Percentiles rank a stretch among this genome's conserved stretches.
Evolutionary conservation across 2,113 vertebrate genomes (phyloP).

Genomic region (Phodopus roborovskii): DNA sequence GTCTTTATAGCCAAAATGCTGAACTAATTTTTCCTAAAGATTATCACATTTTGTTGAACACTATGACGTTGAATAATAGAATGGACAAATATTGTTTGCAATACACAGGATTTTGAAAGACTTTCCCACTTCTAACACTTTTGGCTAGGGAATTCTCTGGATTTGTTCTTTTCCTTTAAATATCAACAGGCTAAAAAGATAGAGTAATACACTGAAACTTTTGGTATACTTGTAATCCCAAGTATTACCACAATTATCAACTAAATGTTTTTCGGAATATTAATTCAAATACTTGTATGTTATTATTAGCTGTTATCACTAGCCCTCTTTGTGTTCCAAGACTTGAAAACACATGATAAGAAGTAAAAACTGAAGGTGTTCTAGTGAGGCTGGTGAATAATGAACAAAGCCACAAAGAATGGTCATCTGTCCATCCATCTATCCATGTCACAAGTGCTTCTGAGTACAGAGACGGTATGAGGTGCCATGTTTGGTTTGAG

Average conservation of each 20-base stretch:
- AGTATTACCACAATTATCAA: neutral
- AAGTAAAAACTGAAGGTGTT: neutral
- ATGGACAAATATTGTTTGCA: neutral
- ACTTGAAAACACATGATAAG: constrained; percentile 12
- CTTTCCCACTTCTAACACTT: constrained; percentile 45
- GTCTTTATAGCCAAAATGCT: neutral
- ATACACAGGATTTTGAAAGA: neutral
- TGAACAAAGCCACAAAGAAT: neutral
- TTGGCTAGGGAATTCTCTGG: neutral
- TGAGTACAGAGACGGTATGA: neutral
- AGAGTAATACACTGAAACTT: neutral
- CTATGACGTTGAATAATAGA: neutral
- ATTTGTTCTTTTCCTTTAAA: constrained; percentile 17
- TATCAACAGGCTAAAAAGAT: constrained; percentile 7
- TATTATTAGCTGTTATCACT: neutral
- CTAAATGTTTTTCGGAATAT: neutral
- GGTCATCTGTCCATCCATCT: neutral
- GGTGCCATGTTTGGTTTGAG: neutral
- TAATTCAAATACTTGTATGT: neutral
- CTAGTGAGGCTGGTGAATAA: neutral
- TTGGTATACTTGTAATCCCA: neutral
- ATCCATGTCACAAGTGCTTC: neutral
- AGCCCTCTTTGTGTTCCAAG: neutral
- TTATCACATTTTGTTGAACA: constrained; percentile 40
- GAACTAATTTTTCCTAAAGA: constrained; percentile 27